A percentile compares a stretch with the other conserved stretches of the same genome.
Evolutionary conservation across 2,797 vertebrate species (phyloP).

Genomic region (Hydrophis major): DNA sequence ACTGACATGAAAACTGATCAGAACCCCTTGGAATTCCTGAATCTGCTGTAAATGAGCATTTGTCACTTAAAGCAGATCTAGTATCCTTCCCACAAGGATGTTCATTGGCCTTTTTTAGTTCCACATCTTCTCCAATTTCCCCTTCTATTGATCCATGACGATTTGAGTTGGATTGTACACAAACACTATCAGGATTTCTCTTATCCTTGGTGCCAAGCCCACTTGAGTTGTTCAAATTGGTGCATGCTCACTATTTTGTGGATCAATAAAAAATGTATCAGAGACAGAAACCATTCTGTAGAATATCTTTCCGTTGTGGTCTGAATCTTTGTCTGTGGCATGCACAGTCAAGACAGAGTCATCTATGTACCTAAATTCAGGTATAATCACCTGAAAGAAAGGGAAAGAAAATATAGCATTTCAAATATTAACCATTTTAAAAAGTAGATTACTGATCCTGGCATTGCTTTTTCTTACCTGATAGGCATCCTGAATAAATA

Average conservation of each 20-base stretch:
- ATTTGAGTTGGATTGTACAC: slow-evolving; percentile 78
- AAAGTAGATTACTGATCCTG: neutral
- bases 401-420: slow-evolving; percentile 11
- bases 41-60: slow-evolving; percentile 66
- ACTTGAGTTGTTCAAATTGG: slow-evolving; percentile 26
- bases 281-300: slow-evolving; percentile 83
- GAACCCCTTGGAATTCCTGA: slow-evolving; percentile 74
- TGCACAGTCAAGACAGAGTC: slow-evolving; percentile 74
- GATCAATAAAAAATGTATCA: slow-evolving; percentile 79
- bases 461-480: slow-evolving; percentile 73
- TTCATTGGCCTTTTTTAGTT: slow-evolving; percentile 86
- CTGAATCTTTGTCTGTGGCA: slow-evolving; percentile 81
- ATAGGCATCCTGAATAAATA: slow-evolving; percentile 83
- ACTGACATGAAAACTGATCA: slow-evolving; percentile 78
- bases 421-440: neutral
- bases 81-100: slow-evolving; percentile 72
- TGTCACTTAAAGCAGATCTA: slow-evolving; percentile 56
- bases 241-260: slow-evolving; percentile 77
- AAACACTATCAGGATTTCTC: slow-evolving; percentile 63
- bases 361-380: slow-evolving; percentile 72
- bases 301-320: slow-evolving; percentile 74
- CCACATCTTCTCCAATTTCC: slow-evolving; percentile 88
- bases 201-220: slow-evolving; percentile 63
- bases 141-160: slow-evolving; percentile 84
- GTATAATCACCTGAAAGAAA: slow-evolving; percentile 75